phyloP scores from a whole-genome alignment of 2,888 invertebrate species.

The Smittia sp. region DNA sequence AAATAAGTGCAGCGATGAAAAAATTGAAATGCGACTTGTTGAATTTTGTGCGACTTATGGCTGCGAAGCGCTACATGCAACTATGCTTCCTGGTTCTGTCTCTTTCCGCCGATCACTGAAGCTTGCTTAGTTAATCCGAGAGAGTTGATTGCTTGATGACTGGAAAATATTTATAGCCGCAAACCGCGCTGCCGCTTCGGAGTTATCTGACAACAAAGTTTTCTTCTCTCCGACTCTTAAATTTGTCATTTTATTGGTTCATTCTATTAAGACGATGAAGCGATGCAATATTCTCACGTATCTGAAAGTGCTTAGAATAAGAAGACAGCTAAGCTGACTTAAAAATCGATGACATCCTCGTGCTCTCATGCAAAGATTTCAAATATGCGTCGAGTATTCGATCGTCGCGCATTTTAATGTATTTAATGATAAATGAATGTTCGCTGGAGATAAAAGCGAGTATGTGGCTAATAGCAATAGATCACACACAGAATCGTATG shows the following conservation, averaged over 20 bases:
- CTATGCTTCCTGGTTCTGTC: not conserved
- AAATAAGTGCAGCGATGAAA: conserved; percentile 14
- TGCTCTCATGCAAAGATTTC: not conserved
- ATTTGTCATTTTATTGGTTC: conserved; percentile 18
- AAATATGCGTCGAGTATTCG: not conserved
- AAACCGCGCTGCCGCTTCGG: not conserved
- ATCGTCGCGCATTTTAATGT: not conserved
- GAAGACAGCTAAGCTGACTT: not conserved
- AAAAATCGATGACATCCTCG: not conserved
- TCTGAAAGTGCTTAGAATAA: not conserved
- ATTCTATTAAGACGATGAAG: not conserved
- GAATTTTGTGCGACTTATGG: not conserved
- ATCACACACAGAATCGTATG: not conserved
- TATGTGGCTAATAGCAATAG: conserved; percentile 6
- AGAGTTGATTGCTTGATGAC: not conserved
- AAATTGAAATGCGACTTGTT: conserved; percentile 15
- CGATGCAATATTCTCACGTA: conserved; percentile 9
- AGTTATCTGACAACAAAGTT: not conserved
- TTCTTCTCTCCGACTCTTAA: not conserved
- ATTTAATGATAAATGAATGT: not conserved
- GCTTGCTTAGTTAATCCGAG: not conserved
- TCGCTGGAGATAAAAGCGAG: not conserved
- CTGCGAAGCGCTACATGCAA: not conserved
- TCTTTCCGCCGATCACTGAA: not conserved
- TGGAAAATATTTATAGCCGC: conserved; percentile 8